Evolutionary conservation across 2,113 vertebrate species (phyloP), one percentile per base, ranked within the genome.

Genomic region (Delphinus delphis): DNA sequence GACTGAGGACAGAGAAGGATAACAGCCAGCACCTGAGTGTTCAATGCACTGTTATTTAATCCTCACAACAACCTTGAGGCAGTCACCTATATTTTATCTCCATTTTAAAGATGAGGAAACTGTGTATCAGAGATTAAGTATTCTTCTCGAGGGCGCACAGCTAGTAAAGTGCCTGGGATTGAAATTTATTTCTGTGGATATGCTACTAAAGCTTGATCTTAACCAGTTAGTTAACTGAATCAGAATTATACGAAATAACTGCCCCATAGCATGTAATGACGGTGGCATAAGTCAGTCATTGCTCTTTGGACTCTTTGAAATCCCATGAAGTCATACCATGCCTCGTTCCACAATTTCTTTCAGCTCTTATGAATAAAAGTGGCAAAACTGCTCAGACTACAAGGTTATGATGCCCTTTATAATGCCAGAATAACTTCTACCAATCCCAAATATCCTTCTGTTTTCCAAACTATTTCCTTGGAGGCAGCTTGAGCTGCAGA

Each of bases 31-130:
- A 33, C 28, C 12, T n/a, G 17, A 58, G 60, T 58, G 47, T 28
- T n/a, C n/a, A 23, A 14, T 6, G 17, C 15, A 25, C n/a, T 93
- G 21, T 11, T 70, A 28, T 44, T 58, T 76, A 44, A 60, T 85
- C 23, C 15, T 90, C 44, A 76, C 9, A 65, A 23, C 55, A 82
- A 84, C 26, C 15, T 53, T 41, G 14, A 74, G 36, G 55, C 38
- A 50, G 26, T 73, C 44, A 28, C 20, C 8, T 47, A 4, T 60
- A 60, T 62, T 31, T 91, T 62, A 68, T 63, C 31, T 83, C 47
- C 33, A n/a, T 84, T 96, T 81, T 65, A 65, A 96, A 86, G 80
- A 60, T 67, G 47, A 53, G 14, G 17, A 91, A 95, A 95, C 6
- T 31, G 82, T 92, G 5, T 79, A 33, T 95, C 63, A 89, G n/a